phyloP scores from a whole-genome alignment of 2,888 invertebrate species.

The Hirtodrosophila confusa region DNA sequence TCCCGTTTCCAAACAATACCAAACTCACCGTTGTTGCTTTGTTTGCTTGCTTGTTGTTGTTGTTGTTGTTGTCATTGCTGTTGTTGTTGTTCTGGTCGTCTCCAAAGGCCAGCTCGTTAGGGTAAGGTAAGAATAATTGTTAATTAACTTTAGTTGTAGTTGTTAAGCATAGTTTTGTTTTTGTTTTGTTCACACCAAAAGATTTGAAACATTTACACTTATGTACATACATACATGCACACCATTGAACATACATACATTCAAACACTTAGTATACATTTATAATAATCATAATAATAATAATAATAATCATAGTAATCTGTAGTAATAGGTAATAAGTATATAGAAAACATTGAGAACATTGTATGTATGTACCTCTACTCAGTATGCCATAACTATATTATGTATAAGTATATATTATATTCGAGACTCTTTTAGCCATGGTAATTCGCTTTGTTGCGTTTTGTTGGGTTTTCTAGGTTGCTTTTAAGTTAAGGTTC shows the following conservation, averaged over 20 bases:
- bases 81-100: constrained; percentile 16
- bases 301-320: constrained; percentile 60
- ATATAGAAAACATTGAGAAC: constrained; percentile 67
- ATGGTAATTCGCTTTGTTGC: constrained; percentile 54
- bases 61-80: constrained; percentile 17
- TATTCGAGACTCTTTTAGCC: constrained; percentile 78
- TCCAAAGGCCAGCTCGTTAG: constrained; percentile 37
- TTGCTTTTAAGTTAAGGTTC: constrained; percentile 65
- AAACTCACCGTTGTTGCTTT: constrained; percentile 60
- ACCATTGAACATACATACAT: constrained; percentile 64
- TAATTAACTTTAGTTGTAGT: constrained; percentile 70
- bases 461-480: constrained; percentile 24
- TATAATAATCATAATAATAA: constrained; percentile 59
- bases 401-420: constrained; percentile 42
- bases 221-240: constrained; percentile 72
- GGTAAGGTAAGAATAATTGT: constrained; percentile 61
- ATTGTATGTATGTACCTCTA: constrained; percentile 25
- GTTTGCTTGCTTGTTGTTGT: constrained; percentile 18
- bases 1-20: constrained; percentile 45
- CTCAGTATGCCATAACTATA: constrained; percentile 41
- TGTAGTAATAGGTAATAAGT: constrained; percentile 74
- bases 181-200: constrained; percentile 62
- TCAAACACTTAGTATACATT: constrained; percentile 72
- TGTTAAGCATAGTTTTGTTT: constrained; percentile 59
- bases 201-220: constrained; percentile 73